These are phyloP conservation scores for Pollenia griseotomentosa DNA, from an alignment of 2,888 invertebrate species.

Conservation along the genomic window DNA sequence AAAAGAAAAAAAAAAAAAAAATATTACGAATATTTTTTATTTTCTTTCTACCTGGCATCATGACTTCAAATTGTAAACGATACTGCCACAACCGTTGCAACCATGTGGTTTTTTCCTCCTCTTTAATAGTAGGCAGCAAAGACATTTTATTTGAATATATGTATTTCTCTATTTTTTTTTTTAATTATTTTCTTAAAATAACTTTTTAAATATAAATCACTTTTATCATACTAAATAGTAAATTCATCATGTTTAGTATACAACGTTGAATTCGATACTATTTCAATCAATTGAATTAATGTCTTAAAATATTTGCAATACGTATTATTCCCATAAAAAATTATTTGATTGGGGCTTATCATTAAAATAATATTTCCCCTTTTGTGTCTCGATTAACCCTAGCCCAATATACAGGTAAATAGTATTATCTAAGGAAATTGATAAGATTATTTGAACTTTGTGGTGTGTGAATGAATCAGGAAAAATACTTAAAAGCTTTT, in stretches of 20 bases:
- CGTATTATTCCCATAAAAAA: constrained; percentile 3
- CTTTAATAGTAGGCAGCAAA: constrained; percentile 78
- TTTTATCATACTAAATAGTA: neutral
- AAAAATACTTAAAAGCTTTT: neutral
- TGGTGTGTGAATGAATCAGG: neutral
- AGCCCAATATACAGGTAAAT: neutral
- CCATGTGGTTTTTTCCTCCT: constrained; percentile 77
- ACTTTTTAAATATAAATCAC: neutral
- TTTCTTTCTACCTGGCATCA: constrained; percentile 77
- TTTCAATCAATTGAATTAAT: constrained; percentile 25
- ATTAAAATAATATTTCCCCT: neutral
- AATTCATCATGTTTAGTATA: constrained; percentile 11
- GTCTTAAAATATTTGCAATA: constrained; percentile 30
- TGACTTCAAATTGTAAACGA: constrained; percentile 79
- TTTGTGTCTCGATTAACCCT: constrained; percentile 14
- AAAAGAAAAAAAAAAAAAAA: neutral
- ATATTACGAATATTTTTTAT: neutral
- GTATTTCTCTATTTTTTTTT: neutral
- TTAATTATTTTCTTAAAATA: neutral
- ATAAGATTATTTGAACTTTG: constrained; percentile 24
- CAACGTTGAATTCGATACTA: constrained; percentile 6
- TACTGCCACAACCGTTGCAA: constrained; percentile 78
- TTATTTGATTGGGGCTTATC: constrained; percentile 11
- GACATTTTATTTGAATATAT: constrained; percentile 74
- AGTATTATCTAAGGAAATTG: neutral